These are phyloP conservation scores for Chalcis sispes DNA, from an alignment of 2,888 invertebrate genomes.

Conservation along the genomic window DNA sequence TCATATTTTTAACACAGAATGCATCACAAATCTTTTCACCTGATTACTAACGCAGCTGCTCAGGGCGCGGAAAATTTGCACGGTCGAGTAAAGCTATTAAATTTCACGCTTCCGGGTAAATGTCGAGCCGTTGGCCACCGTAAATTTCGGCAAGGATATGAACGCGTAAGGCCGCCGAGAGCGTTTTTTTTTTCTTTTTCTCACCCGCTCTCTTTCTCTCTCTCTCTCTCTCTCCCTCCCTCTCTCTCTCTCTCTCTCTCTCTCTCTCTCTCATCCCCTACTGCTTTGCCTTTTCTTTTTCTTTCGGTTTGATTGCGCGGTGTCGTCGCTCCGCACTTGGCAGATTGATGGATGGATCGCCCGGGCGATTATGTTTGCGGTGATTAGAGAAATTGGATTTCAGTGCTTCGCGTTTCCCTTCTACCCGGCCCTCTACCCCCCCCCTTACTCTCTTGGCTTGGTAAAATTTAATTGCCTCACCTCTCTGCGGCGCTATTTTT, in stretches of 20 bases:
- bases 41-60: slow-evolving; percentile 27
- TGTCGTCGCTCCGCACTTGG: not conserved
- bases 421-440: not conserved
- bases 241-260: not conserved
- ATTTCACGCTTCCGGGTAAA: not conserved
- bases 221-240: not conserved
- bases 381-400: slow-evolving; percentile 54
- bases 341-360: slow-evolving; percentile 50
- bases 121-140: not conserved
- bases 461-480: slow-evolving; percentile 30
- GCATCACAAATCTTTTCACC: slow-evolving; percentile 19
- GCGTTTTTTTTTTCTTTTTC: slow-evolving; percentile 9
- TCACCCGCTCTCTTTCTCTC: not conserved
- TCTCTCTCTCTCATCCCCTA: not conserved
- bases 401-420: too few relatives aligned
- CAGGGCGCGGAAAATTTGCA: slow-evolving; percentile 26
- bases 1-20: too few relatives aligned
- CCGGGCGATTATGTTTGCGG: slow-evolving; percentile 48
- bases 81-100: slow-evolving; percentile 4
- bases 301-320: slow-evolving; percentile 10
- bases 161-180: not conserved
- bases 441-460: not conserved
- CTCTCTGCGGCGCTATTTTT: not conserved
- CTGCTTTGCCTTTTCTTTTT: slow-evolving; percentile 6
- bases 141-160: not conserved